Evolutionary conservation across 2,888 invertebrate species (phyloP).

Genomic region (Trissolcus brochymenae): DNA sequence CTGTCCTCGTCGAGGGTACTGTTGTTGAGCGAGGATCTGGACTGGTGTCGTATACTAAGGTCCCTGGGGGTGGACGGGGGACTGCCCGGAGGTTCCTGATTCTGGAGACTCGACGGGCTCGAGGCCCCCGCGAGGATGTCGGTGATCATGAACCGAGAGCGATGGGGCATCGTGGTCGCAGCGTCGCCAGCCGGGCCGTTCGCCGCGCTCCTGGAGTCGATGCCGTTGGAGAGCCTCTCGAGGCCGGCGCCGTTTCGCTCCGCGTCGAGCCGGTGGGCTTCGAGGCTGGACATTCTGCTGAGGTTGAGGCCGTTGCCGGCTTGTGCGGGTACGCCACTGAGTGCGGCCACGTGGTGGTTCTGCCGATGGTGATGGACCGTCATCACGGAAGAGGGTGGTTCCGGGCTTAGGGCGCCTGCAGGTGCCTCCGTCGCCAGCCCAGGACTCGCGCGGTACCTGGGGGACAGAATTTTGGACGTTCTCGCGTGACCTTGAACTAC

Average conservation of each 20-base stretch:
- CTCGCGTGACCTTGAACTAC: constrained; percentile 11
- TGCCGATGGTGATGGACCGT: constrained; percentile 73
- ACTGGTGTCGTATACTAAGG: constrained; percentile 79
- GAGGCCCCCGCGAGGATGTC: constrained; percentile 85
- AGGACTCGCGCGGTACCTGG: constrained; percentile 70
- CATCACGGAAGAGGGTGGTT: constrained; percentile 71
- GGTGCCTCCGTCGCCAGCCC: constrained; percentile 73
- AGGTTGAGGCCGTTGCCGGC: constrained; percentile 71
- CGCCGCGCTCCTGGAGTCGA: constrained; percentile 60
- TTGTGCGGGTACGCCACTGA: constrained; percentile 71
- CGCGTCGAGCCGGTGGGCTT: constrained; percentile 67
- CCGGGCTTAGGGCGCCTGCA: constrained; percentile 71
- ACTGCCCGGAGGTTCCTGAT: constrained; percentile 72
- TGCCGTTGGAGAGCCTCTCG: constrained; percentile 67
- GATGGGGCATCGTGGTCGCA: constrained; percentile 78
- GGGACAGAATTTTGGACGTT: constrained; percentile 73
- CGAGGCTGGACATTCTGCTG: constrained; percentile 71
- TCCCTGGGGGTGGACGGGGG: constrained; percentile 79
- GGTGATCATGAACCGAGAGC: constrained; percentile 93
- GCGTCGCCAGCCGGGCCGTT: constrained; percentile 59
- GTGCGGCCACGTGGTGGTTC: constrained; percentile 75
- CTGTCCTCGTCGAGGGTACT: constrained; percentile 80
- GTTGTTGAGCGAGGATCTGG: constrained; percentile 77
- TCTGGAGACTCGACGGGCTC: constrained; percentile 67
- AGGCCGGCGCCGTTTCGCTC: constrained; percentile 63